Conservation (phyloP, 2,797 vertebrate genomes). For the Champsocephalus gunnari region DNA sequence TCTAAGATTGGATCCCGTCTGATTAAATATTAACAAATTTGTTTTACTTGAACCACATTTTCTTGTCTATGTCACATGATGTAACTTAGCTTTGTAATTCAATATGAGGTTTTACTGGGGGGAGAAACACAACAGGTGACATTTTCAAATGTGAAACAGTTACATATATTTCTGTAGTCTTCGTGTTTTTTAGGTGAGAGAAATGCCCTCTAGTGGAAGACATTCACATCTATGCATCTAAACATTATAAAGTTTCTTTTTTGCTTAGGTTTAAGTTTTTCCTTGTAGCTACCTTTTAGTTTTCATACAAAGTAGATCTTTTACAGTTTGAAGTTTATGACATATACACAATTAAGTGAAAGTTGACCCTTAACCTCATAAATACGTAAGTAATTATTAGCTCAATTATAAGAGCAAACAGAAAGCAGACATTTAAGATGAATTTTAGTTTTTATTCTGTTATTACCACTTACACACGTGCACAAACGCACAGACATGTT, state of each 20-base stretch:
- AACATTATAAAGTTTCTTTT: background rate
- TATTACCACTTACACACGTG: background rate
- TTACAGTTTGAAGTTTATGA: background rate
- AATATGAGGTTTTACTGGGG: too few species aligned
- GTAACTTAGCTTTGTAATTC: too few species aligned
- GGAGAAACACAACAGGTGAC: background rate
- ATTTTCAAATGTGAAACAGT: background rate
- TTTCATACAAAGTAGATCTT: background rate
- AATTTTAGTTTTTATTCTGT: conserved; percentile 14
- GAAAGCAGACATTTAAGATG: background rate
- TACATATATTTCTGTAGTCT: background rate
- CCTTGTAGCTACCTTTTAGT: background rate
- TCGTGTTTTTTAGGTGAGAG: background rate
- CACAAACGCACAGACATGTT: background rate
- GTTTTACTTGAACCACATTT: conserved; percentile 10
- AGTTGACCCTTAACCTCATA: background rate
- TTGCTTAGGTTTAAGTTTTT: background rate
- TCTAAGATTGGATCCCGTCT: conserved; percentile 21
- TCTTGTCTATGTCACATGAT: conserved; percentile 19
- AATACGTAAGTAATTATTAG: too few species aligned
- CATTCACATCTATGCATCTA: background rate
- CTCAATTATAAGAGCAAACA: background rate
- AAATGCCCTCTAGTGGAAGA: conserved; percentile 43
- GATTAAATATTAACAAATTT: conserved; percentile 46
- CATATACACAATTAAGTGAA: background rate